Evolutionary conservation across 2,113 vertebrate genomes (phyloP).

Genomic region (Triplophysa rosa): DNA sequence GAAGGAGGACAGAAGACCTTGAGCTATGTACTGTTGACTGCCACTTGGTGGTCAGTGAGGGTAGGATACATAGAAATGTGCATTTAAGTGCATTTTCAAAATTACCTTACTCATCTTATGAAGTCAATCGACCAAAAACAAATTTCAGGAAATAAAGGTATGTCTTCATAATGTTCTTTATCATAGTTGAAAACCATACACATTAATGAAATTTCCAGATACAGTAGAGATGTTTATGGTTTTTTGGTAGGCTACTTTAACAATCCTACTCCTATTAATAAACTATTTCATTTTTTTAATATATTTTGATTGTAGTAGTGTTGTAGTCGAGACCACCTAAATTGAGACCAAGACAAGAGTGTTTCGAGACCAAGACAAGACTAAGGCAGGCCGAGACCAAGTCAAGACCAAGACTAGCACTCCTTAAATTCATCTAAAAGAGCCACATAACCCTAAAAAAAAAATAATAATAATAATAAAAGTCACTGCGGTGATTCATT

Average conservation of each 20-base stretch:
- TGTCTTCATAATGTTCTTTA: too few relatives aligned
- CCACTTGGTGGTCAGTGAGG: slow-evolving; percentile 12
- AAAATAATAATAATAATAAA: too few relatives aligned
- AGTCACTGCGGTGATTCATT: too few relatives aligned
- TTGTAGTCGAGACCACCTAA: too few relatives aligned
- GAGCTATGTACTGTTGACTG: neutral
- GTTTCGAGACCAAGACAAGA: too few relatives aligned
- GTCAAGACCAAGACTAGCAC: too few relatives aligned
- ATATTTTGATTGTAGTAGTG: neutral
- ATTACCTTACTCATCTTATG: neutral
- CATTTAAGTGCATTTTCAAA: neutral
- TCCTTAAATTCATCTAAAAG: too few relatives aligned
- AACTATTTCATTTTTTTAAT: neutral
- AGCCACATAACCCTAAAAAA: too few relatives aligned
- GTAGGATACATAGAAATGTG: neutral
- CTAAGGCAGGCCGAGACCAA: too few relatives aligned
- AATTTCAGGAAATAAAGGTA: neutral
- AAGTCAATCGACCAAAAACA: neutral
- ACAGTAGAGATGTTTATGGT: too few relatives aligned
- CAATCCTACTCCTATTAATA: neutral
- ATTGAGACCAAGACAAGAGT: too few relatives aligned
- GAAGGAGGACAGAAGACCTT: slow-evolving; percentile 3
- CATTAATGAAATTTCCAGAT: too few relatives aligned
- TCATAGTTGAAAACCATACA: neutral
- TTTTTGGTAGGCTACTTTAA: neutral